Percentiles rank a stretch among this genome's conserved stretches.
Conservation (phyloP, 2,888 invertebrate genomes). For the Calameuta filiformis region DNA sequence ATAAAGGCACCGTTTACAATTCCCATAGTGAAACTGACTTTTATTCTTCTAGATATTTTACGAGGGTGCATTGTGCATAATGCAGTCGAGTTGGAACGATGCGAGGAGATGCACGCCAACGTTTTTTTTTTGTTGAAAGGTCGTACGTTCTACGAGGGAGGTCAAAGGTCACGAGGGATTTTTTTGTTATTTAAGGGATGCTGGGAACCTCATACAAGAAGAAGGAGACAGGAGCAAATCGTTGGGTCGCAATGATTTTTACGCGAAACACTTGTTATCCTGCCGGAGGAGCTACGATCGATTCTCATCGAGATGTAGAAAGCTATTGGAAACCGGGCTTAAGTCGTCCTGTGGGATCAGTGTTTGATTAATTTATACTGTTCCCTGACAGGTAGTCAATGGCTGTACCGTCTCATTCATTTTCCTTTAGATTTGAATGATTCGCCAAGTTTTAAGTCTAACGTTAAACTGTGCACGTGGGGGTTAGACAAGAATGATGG, state of each 20-base stretch:
- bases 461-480: background rate
- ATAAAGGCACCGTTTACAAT: slow-evolving; percentile 18
- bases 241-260: background rate
- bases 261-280: background rate
- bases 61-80: background rate
- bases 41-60: background rate
- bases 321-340: background rate
- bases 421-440: background rate
- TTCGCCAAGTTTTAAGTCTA: background rate
- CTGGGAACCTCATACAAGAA: background rate
- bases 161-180: background rate
- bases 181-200: background rate
- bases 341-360: background rate
- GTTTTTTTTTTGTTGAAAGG: background rate
- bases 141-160: background rate
- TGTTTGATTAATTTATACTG: background rate
- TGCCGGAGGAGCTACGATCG: background rate
- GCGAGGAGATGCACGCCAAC: background rate
- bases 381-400: background rate
- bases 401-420: background rate
- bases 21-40: slow-evolving; percentile 22
- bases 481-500: background rate
- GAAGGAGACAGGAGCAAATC: background rate
- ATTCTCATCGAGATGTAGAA: background rate
- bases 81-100: background rate